phyloP scores from a whole-genome alignment of 2,888 invertebrate genomes.

The Drosophila greeni region DNA sequence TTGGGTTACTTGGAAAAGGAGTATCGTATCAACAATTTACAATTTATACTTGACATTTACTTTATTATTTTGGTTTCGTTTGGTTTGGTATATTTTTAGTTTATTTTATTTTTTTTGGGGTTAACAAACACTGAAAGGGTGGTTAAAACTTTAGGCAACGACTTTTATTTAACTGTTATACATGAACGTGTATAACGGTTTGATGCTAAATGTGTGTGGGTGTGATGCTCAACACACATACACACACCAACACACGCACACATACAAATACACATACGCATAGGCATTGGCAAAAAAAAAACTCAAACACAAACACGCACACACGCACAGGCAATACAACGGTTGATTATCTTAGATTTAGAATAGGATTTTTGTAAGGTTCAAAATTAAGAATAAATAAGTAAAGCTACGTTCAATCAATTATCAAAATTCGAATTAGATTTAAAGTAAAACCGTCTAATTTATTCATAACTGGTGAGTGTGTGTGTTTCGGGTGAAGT shows the following conservation, averaged over 20 bases:
- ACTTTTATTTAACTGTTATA: constrained; percentile 37
- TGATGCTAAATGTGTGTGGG: constrained; percentile 23
- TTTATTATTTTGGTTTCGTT: constrained; percentile 18
- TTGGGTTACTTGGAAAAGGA: constrained; percentile 8
- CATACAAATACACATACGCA: constrained; percentile 36
- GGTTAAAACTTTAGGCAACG: constrained; percentile 36
- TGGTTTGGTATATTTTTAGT: constrained; percentile 1
- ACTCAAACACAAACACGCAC: constrained; percentile 37
- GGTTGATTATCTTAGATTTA: constrained; percentile 17
- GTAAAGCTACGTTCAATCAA: constrained; percentile 34
- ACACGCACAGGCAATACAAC: constrained; percentile 36
- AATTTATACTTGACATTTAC: constrained; percentile 24
- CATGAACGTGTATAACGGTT: constrained; percentile 33
- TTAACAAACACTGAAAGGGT: constrained; percentile 21
- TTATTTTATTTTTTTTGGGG: background rate
- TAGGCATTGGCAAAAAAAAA: constrained; percentile 20
- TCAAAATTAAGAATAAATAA: constrained; percentile 7
- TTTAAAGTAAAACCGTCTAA: constrained; percentile 4
- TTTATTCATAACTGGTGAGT: constrained; percentile 20
- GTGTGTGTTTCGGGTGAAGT: constrained; percentile 13
- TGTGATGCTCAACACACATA: constrained; percentile 36
- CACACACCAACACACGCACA: constrained; percentile 37
- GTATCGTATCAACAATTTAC: constrained; percentile 30
- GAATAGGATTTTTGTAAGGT: constrained; percentile 8
- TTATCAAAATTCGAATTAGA: constrained; percentile 21